These are phyloP conservation scores for Athalia rosae DNA, from an alignment of 2,888 invertebrate species.

Conservation along the genomic window DNA sequence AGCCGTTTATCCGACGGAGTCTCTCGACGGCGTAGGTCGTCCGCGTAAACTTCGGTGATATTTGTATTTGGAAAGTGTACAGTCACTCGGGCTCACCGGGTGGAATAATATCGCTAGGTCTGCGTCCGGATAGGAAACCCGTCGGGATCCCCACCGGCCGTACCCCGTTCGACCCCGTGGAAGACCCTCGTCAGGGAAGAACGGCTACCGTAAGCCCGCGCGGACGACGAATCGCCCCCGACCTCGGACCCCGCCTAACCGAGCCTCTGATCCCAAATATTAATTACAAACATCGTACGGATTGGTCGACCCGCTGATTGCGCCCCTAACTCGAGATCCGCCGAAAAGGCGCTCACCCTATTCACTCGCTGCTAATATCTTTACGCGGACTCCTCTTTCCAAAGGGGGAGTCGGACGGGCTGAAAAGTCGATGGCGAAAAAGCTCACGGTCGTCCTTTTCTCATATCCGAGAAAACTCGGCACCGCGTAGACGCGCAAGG, in stretches of 20 bases:
- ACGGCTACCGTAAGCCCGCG: slow-evolving; percentile 17
- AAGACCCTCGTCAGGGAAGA: slow-evolving; percentile 26
- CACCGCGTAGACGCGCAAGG: no score
- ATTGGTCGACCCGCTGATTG: slow-evolving; percentile 20
- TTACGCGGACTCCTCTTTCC: no score
- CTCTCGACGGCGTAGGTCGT: no score
- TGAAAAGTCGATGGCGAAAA: not conserved
- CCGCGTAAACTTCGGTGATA: not conserved
- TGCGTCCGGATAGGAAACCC: slow-evolving; percentile 26
- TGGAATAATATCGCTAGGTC: slow-evolving; percentile 21
- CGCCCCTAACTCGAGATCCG: not conserved
- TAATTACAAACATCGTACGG: slow-evolving; percentile 39
- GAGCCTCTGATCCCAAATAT: slow-evolving; percentile 39
- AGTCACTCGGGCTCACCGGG: not conserved
- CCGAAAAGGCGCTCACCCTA: not conserved
- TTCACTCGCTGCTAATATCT: not conserved
- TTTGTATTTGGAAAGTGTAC: no score
- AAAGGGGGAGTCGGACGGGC: not conserved
- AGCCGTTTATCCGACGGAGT: no score
- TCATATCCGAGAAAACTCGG: no score
- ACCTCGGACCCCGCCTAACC: no score
- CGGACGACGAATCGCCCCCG: slow-evolving; percentile 5
- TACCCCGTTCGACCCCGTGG: no score
- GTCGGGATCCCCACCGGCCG: slow-evolving; percentile 5
- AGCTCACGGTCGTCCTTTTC: no score